Evolutionary conservation across 2,113 vertebrate genomes (phyloP).

Genomic region (Urocynchramus pylzowi): DNA sequence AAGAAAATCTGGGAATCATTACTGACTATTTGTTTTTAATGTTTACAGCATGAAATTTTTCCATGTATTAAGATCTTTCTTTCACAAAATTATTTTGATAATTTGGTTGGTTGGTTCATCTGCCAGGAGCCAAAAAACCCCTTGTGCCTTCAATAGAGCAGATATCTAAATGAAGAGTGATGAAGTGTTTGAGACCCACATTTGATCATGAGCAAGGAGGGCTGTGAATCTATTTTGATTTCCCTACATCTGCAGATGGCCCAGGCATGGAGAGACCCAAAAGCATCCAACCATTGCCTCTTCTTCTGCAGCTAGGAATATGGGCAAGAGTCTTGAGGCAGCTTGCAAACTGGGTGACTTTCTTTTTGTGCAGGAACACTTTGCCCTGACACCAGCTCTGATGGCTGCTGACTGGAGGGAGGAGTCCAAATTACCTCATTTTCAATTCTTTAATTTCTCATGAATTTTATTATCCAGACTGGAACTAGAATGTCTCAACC

Average conservation of each 20-base stretch:
- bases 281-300: background rate
- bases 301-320: background rate
- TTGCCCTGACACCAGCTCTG: background rate
- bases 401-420: background rate
- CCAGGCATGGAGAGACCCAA: background rate
- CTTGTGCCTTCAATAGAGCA: background rate
- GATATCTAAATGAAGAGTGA: background rate
- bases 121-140: background rate
- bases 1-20: background rate
- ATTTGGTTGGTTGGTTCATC: background rate
- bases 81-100: background rate
- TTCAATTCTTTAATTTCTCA: background rate
- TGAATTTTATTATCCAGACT: background rate
- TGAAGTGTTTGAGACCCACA: background rate
- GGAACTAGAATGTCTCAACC: background rate
- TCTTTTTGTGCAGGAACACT: background rate
- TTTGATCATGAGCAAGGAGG: background rate
- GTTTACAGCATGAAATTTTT: background rate
- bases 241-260: background rate
- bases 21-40: background rate
- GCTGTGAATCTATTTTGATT: background rate
- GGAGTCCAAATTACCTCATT: background rate
- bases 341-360: background rate
- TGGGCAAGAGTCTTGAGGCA: background rate
- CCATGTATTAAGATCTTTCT: background rate